Evolutionary conservation across 2,113 vertebrate species (phyloP).

Genomic region (Eudyptes chrysolophus): DNA sequence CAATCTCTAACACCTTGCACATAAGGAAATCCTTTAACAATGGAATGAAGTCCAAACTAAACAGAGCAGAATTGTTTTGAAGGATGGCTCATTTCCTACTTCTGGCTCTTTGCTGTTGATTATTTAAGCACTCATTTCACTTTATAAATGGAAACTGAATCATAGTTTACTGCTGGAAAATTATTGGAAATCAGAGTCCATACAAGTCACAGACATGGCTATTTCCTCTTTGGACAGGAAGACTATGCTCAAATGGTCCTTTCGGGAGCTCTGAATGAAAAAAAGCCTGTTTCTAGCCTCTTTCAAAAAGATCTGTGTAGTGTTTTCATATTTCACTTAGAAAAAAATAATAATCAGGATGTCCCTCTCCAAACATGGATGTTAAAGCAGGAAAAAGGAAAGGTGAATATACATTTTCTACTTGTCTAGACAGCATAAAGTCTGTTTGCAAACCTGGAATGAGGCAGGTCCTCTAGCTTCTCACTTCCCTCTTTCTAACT

Average conservation of each 20-base stretch:
- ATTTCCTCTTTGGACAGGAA: slow-evolving; percentile 81
- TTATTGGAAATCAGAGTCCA: slow-evolving; percentile 74
- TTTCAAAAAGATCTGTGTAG: slow-evolving; percentile 37
- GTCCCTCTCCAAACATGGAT: slow-evolving; percentile 73
- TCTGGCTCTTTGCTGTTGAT: slow-evolving; percentile 63
- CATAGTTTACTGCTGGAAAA: slow-evolving; percentile 76
- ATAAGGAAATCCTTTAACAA: slow-evolving; percentile 79
- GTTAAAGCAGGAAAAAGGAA: slow-evolving; percentile 75
- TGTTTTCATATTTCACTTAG: slow-evolving; percentile 57
- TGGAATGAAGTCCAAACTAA: slow-evolving; percentile 71
- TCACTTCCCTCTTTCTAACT: neutral
- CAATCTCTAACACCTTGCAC: slow-evolving; percentile 67
- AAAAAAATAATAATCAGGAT: slow-evolving; percentile 66
- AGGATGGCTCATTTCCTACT: slow-evolving; percentile 75
- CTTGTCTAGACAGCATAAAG: slow-evolving; percentile 59
- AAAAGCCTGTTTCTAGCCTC: slow-evolving; percentile 58
- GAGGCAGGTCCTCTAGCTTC: neutral
- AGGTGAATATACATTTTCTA: slow-evolving; percentile 63
- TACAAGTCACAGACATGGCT: slow-evolving; percentile 68
- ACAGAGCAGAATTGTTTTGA: slow-evolving; percentile 74
- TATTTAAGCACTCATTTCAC: slow-evolving; percentile 71
- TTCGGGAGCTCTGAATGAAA: slow-evolving; percentile 71
- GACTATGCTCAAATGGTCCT: slow-evolving; percentile 63
- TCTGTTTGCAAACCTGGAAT: slow-evolving; percentile 52
- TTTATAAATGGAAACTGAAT: slow-evolving; percentile 83